Evolutionary conservation across 2,888 invertebrate genomes (phyloP).

Genomic region (Apodemia zela): DNA sequence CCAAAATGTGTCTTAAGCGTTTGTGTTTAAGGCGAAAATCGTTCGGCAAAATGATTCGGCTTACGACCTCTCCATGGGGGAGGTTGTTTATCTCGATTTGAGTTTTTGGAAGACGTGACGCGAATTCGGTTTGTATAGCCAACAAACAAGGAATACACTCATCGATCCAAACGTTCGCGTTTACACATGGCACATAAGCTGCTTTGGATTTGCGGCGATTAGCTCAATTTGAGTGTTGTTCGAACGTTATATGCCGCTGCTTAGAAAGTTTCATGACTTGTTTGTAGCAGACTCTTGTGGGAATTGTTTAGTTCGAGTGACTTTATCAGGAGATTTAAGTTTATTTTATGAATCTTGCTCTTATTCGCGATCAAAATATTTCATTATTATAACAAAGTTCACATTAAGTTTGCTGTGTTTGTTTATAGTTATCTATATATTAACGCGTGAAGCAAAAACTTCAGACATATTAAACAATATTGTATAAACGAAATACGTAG

Average conservation of each 20-base stretch:
- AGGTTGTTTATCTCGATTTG: constrained; percentile 78
- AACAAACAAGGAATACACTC: constrained; percentile 70
- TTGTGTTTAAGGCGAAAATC: constrained; percentile 74
- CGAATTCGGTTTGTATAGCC: constrained; percentile 77
- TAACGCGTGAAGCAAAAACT: too few relatives aligned
- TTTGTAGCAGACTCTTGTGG: constrained; percentile 63
- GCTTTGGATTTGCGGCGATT: constrained; percentile 43
- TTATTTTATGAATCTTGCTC: not conserved
- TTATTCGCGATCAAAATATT: not conserved
- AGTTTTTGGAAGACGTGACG: constrained; percentile 78
- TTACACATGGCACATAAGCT: constrained; percentile 54
- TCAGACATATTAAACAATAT: too few relatives aligned
- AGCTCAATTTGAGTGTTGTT: constrained; percentile 65
- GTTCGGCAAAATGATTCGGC: constrained; percentile 69
- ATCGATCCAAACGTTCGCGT: constrained; percentile 64
- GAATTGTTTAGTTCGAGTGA: constrained; percentile 60
- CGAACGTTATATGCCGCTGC: constrained; percentile 72
- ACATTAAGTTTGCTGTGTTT: too few relatives aligned
- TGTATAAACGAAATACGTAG: too few relatives aligned
- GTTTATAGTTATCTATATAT: too few relatives aligned
- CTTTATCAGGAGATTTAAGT: constrained; percentile 37
- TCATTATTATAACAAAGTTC: not conserved
- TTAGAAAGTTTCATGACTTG: constrained; percentile 70
- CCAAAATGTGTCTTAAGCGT: constrained; percentile 69
- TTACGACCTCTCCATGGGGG: constrained; percentile 71